Conservation (phyloP, 37 sponge, comb jelly and placozoan species). For the Aplysina aerophoba region DNA sequence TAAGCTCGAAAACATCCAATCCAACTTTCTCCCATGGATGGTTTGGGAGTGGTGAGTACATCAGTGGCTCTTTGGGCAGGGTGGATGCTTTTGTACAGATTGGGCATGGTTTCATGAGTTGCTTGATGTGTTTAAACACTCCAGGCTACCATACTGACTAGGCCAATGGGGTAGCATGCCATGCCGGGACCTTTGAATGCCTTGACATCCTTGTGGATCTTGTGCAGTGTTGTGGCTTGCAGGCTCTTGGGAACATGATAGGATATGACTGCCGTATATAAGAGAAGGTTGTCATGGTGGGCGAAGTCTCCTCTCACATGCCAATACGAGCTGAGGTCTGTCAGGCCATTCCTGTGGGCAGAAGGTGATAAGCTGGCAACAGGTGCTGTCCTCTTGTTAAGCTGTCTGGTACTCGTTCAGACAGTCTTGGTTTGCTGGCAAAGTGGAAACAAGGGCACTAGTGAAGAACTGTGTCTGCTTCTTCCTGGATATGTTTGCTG, state of each 20-base stretch:
- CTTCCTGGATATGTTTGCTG: background rate
- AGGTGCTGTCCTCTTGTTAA: constrained; percentile 13
- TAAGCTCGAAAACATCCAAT: background rate
- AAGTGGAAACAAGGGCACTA: background rate
- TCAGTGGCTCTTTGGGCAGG: constrained; percentile 9
- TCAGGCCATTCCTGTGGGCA: constrained; percentile 21
- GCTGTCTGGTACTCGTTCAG: constrained; percentile 32
- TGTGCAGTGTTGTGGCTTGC: constrained; percentile 28
- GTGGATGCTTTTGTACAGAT: background rate
- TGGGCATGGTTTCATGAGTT: background rate
- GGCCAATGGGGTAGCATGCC: too few species aligned
- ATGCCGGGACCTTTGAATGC: constrained; percentile 4
- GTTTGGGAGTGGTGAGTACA: background rate
- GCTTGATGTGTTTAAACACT: background rate
- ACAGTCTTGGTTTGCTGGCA: constrained; percentile 23
- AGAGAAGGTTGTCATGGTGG: constrained; percentile 16
- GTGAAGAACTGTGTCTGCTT: constrained; percentile 19
- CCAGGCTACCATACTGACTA: constrained; percentile 29
- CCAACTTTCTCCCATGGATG: background rate
- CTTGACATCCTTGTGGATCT: constrained; percentile 27
- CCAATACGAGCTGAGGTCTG: constrained; percentile 21
- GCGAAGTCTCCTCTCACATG: constrained; percentile 28
- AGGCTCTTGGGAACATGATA: constrained; percentile 28
- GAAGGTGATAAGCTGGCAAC: constrained; percentile 10
- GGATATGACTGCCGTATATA: constrained; percentile 12